phyloP scores from a whole-genome alignment of 2,888 invertebrate species.

The Drosophila borealis region DNA sequence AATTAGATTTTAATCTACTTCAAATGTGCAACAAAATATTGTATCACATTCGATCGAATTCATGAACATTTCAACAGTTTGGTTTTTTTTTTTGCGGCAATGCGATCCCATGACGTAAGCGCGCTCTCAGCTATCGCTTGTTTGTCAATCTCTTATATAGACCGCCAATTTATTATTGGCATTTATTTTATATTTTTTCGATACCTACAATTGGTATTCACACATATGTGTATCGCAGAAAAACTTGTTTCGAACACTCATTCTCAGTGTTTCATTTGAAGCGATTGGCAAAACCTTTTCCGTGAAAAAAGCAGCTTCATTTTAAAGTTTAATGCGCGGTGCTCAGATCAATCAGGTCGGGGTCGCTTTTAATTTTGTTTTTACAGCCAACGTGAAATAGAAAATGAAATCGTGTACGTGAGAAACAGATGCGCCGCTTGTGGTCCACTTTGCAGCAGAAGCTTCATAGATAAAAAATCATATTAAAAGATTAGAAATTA shows the following conservation, averaged over 20 bases:
- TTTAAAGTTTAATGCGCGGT: constrained; percentile 30
- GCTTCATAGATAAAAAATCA: constrained; percentile 48
- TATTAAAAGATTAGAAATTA: constrained; percentile 73
- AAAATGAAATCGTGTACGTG: constrained; percentile 70
- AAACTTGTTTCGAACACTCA: constrained; percentile 58
- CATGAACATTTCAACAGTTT: constrained; percentile 10
- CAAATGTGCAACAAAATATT: constrained; percentile 1
- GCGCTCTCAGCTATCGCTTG: constrained; percentile 18
- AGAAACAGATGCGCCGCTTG: constrained; percentile 39
- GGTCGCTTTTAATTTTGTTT: constrained; percentile 39
- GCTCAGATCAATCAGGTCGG: constrained; percentile 57
- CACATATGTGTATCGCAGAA: constrained; percentile 21
- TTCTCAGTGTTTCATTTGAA: constrained; percentile 53
- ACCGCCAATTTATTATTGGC: constrained; percentile 29
- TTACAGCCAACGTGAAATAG: constrained; percentile 22
- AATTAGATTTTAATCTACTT: neutral
- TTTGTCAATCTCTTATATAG: constrained; percentile 16
- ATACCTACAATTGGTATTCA: constrained; percentile 33
- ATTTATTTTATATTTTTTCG: constrained; percentile 18
- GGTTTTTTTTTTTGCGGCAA: constrained; percentile 34
- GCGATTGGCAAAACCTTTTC: constrained; percentile 51
- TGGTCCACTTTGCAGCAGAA: constrained; percentile 43
- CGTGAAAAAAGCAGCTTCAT: constrained; percentile 38
- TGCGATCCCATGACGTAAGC: constrained; percentile 65
- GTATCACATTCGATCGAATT: constrained; percentile 13